Base-by-base conservation (phyloP, 1,140 invertebrate species). In the Pogonus chalceus region DNA sequence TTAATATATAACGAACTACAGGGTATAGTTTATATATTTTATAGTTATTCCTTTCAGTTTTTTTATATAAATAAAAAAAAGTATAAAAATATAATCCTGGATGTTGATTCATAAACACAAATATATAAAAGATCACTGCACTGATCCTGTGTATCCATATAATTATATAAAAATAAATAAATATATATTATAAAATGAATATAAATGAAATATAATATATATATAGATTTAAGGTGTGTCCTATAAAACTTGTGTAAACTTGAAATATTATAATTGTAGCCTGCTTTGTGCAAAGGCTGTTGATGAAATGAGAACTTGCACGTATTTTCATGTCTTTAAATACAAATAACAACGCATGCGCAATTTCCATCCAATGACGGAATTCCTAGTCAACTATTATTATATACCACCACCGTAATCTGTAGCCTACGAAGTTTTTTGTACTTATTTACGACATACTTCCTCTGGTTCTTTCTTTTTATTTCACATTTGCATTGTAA, bases 361-460 rank as follows among this genome's bases (percentile, higher is more conserved):
- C 18, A 43, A 9, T 12, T 12, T 16, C 3, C 37, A 18, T 4
- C 37, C 37, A 43, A 43, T 43, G 3, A 16, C 37, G 37, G 37
- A 43, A 43, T 43, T 43, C 26, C 37, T 43, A 12, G 37, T 43
- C 37, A 18, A 16, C 37, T 43, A 43, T 43, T 43, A 43, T 43
- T 43, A 16, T 43, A n/a, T n/a, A 43, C 7, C 37, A 43, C 3
- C 9, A 18, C 37, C n/a, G 3, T 43, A 43, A 18, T 43, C 18
- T 43, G 7, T 43, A 18, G n/a, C n/a, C n/a, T 43, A 10, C 7
- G 9, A 43, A 4, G 37, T 43, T 43, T 43, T 43, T 18, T 18
- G 37, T 12, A 10, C 3, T 18, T 16, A 43, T 9, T 43, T 43
- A 43, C 37, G 37, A 43, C 37, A 16, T 43, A 43, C 37, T 43